phyloP scores from a whole-genome alignment of 2,888 invertebrate species.

The Oligia fasciuncula region DNA sequence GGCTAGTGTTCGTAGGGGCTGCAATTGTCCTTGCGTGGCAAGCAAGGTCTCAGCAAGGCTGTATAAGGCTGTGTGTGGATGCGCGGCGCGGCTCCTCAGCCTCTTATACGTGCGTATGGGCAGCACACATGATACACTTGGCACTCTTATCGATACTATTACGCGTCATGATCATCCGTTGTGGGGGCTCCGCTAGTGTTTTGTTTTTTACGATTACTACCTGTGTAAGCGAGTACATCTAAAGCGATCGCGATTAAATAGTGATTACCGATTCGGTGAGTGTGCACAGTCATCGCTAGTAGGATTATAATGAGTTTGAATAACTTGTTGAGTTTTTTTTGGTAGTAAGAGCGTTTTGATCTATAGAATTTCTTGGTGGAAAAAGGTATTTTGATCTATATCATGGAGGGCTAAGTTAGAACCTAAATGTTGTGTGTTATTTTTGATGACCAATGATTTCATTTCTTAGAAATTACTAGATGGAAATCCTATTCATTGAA shows the following conservation, averaged over 20 bases:
- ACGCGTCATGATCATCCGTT: constrained; percentile 66
- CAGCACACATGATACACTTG: constrained; percentile 69
- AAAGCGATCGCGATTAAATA: constrained; percentile 60
- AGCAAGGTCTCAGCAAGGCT: constrained; percentile 86
- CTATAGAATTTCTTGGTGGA: not conserved
- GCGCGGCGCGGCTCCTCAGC: constrained; percentile 82
- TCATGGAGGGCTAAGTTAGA: not conserved
- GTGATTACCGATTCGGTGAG: constrained; percentile 64
- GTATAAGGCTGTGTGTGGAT: constrained; percentile 76
- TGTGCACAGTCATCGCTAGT: constrained; percentile 56
- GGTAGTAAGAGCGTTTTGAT: not conserved
- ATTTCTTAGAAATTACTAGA: not conserved
- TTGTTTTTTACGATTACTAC: constrained; percentile 63
- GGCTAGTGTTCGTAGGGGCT: constrained; percentile 86
- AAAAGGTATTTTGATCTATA: not conserved
- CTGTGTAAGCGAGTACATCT: constrained; percentile 54
- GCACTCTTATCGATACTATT: constrained; percentile 74
- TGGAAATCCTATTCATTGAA: not conserved
- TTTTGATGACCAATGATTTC: not conserved
- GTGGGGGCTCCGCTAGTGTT: constrained; percentile 64
- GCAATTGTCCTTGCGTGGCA: constrained; percentile 86
- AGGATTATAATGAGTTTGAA: constrained; percentile 52
- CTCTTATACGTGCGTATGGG: constrained; percentile 81
- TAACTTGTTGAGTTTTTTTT: constrained; percentile 8
- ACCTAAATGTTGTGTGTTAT: not conserved